A percentile compares a stretch with the other conserved stretches of the same genome.
These are phyloP conservation scores for Panurus biarmicus DNA, from an alignment of 2,113 vertebrate genomes.

Conservation along the genomic window DNA sequence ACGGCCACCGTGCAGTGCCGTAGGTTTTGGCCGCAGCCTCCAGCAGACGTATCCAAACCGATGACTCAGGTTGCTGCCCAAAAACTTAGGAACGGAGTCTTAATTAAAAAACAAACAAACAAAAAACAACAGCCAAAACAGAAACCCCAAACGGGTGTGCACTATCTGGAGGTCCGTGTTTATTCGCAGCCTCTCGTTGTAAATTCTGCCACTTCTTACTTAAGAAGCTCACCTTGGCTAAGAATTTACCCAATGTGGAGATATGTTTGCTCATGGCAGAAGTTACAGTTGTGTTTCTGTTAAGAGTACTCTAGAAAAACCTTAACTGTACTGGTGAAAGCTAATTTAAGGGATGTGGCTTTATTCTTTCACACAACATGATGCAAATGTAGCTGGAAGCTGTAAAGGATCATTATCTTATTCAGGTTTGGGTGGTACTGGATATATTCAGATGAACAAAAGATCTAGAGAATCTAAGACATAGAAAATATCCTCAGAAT, in stretches of 20 bases:
- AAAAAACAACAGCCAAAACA: not conserved
- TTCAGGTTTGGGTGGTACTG: fast-evolving
- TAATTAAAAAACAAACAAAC: not conserved
- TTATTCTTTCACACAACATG: not conserved
- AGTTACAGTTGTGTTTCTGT: not conserved
- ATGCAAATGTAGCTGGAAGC: not conserved
- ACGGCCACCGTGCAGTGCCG: fast-evolving
- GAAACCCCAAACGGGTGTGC: not conserved
- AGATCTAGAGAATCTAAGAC: not conserved
- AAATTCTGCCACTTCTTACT: not conserved
- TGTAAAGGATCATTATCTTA: not conserved
- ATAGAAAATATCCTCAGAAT: not conserved
- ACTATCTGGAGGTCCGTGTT: not conserved
- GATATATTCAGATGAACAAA: not conserved
- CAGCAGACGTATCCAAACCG: fast-evolving
- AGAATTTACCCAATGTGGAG: not conserved
- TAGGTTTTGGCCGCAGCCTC: fast-evolving
- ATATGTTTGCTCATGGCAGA: not conserved
- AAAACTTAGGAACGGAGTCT: not conserved
- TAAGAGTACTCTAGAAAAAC: not conserved
- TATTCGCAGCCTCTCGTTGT: not conserved
- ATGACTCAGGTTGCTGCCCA: too few relatives aligned
- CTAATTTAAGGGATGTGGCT: fast-evolving
- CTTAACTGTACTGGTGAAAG: not conserved
- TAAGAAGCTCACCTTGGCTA: not conserved